Percentiles rank a stretch among this genome's conserved stretches.
These are phyloP conservation scores for Prorops nasuta DNA, from an alignment of 1,140 invertebrate species.

Conservation along the genomic window DNA sequence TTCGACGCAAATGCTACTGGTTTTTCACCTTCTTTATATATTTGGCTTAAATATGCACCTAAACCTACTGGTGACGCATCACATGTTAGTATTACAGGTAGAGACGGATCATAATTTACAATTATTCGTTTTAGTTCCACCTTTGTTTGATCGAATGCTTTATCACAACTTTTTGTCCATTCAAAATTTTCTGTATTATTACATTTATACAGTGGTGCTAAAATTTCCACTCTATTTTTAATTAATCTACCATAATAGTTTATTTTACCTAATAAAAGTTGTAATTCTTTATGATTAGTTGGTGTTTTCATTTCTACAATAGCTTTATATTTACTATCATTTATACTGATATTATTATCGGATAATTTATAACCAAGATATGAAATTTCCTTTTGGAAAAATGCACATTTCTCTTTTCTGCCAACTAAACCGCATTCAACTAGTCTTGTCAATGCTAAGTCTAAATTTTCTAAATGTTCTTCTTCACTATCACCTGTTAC, in stretches of 20 bases:
- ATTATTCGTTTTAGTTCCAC: not conserved
- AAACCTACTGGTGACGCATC: slow-evolving; percentile 9
- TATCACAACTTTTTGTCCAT: slow-evolving; percentile 7
- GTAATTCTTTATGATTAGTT: slow-evolving; percentile 13
- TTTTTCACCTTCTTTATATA: slow-evolving; percentile 10
- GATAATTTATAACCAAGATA: slow-evolving; percentile 10
- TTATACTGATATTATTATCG: slow-evolving; percentile 8
- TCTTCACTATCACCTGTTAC: not conserved
- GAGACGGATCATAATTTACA: slow-evolving; percentile 5
- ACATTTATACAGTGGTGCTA: slow-evolving; percentile 11
- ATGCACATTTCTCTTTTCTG: slow-evolving; percentile 1
- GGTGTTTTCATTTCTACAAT: slow-evolving; percentile 13
- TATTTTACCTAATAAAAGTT: slow-evolving; percentile 13
- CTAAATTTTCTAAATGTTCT: slow-evolving; percentile 2
- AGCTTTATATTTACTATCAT: slow-evolving; percentile 10
- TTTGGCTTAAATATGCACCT: slow-evolving; percentile 7
- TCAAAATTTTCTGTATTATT: slow-evolving; percentile 2
- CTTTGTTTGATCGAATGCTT: not conserved
- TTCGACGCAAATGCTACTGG: slow-evolving; percentile 11
- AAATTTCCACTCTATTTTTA: slow-evolving; percentile 11
- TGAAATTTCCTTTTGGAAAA: slow-evolving; percentile 6
- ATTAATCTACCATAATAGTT: slow-evolving; percentile 16
- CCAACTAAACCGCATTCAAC: slow-evolving; percentile 2
- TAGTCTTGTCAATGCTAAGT: not conserved
- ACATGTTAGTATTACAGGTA: slow-evolving; percentile 9